Evolutionary conservation across 2,888 invertebrate species (phyloP).

Genomic region (Sepioteuthis lessoniana): DNA sequence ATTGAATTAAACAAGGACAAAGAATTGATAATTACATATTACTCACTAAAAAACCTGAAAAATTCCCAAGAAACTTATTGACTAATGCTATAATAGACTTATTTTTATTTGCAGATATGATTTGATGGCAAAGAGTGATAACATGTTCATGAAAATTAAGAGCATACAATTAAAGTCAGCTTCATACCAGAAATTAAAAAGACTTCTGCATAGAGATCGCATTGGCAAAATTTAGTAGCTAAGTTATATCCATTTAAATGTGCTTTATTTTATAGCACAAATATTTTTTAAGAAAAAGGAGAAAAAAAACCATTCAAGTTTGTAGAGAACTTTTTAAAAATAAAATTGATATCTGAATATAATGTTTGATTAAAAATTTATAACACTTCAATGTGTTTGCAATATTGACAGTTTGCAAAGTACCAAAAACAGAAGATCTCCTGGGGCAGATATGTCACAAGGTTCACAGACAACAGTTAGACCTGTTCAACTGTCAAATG

Average conservation of each 20-base stretch:
- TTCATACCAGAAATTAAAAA: background rate
- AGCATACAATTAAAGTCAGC: background rate
- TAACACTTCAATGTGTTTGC: no score
- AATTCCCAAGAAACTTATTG: background rate
- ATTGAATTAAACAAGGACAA: background rate
- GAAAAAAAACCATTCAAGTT: no score
- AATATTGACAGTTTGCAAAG: no score
- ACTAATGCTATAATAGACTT: background rate
- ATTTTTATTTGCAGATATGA: background rate
- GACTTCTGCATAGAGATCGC: background rate
- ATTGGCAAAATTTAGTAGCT: background rate
- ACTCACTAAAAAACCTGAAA: background rate
- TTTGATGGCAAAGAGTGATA: background rate
- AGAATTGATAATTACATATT: background rate
- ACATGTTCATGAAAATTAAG: background rate
- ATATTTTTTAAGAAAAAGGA: no score
- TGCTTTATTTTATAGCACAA: no score
- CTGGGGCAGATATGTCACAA: no score
- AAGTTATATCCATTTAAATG: background rate
- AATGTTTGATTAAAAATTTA: no score
- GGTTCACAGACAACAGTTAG: no score
- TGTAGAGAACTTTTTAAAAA: no score
- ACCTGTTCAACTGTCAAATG: no score
- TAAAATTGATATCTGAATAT: no score
- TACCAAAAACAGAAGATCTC: no score